A percentile compares a stretch with the other conserved stretches of the same genome.
These are phyloP conservation scores for Peromyscus aztecus DNA, from an alignment of 2,797 vertebrate genomes.

Conservation along the genomic window DNA sequence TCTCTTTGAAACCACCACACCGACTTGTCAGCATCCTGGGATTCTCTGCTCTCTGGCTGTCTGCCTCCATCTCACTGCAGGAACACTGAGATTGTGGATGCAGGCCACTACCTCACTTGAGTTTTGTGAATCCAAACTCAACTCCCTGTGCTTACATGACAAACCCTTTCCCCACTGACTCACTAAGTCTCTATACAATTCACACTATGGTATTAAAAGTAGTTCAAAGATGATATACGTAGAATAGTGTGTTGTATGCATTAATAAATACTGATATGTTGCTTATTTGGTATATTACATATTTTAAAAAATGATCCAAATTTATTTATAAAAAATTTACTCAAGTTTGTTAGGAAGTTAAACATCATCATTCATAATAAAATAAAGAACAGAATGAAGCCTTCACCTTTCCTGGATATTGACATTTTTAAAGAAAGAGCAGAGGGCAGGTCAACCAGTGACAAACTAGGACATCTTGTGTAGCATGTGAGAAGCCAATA, in stretches of 20 bases:
- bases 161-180: neutral
- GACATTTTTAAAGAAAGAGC: neutral
- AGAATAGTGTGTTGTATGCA: neutral
- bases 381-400: neutral
- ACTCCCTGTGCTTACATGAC: neutral
- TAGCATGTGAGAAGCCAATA: neutral
- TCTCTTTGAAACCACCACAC: neutral
- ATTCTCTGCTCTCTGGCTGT: neutral
- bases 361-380: neutral
- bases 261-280: neutral
- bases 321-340: slow-evolving; percentile 14
- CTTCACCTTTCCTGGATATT: neutral
- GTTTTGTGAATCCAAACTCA: neutral
- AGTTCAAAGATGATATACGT: neutral
- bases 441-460: neutral
- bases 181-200: neutral
- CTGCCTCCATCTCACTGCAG: no score
- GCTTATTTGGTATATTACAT: neutral
- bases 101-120: neutral
- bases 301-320: neutral
- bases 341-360: neutral
- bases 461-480: neutral
- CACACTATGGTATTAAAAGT: neutral
- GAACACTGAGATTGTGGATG: neutral
- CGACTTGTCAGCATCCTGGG: neutral